Percentiles rank a stretch among this genome's conserved stretches.
These are phyloP conservation scores for Ciconia boyciana DNA, from an alignment of 2,113 vertebrate species.

Conservation along the genomic window DNA sequence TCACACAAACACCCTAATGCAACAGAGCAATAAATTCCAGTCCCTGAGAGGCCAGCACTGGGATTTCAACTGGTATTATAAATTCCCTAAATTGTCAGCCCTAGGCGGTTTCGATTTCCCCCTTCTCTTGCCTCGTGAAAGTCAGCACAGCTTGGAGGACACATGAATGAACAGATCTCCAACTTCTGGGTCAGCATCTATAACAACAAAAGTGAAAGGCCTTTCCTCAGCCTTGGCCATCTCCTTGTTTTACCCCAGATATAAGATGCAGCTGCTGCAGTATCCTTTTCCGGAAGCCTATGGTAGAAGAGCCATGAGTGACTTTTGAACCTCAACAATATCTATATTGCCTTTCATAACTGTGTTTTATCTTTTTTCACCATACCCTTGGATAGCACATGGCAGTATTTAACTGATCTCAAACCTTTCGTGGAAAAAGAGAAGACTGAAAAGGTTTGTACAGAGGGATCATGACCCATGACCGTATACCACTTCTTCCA, in stretches of 20 bases:
- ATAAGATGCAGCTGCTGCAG: neutral
- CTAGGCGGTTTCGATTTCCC: neutral
- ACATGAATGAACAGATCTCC: neutral
- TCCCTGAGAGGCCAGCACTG: neutral
- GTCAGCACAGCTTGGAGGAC: neutral
- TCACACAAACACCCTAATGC: neutral
- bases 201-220: neutral
- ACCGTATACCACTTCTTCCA: neutral
- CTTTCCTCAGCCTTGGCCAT: neutral
- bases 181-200: neutral
- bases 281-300: neutral
- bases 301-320: neutral
- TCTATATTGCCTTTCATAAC: neutral
- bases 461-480: neutral
- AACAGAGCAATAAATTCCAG: slow-evolving; percentile 17
- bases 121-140: neutral
- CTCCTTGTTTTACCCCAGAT: neutral
- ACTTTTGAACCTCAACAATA: neutral
- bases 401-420: neutral
- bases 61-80: neutral
- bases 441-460: neutral
- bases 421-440: neutral
- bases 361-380: neutral
- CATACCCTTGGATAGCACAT: neutral
- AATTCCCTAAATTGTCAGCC: neutral